A percentile compares a stretch with the other conserved stretches of the same genome.
phyloP scores from a whole-genome alignment of 2,888 invertebrate species.

The Camptogramma bilineatum region DNA sequence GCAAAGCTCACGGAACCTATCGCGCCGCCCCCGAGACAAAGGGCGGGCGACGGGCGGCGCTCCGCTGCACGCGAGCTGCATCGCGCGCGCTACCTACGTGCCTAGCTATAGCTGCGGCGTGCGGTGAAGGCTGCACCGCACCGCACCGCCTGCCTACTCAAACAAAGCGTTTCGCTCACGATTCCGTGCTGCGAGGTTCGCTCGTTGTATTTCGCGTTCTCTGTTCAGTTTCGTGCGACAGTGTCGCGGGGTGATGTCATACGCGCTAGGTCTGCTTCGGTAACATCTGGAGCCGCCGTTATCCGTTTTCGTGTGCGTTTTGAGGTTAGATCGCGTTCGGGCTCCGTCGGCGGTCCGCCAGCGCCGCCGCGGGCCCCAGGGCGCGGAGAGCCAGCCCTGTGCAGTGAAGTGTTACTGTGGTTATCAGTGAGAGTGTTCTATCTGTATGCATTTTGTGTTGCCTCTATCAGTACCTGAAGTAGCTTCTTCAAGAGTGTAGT shows the following conservation, averaged over 20 bases:
- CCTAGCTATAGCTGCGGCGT: slow-evolving; percentile 70
- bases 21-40: slow-evolving; percentile 74
- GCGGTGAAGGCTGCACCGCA: slow-evolving; percentile 81
- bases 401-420: slow-evolving; percentile 53
- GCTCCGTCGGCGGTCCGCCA: slow-evolving; percentile 47
- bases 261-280: slow-evolving; percentile 60
- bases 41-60: slow-evolving; percentile 63
- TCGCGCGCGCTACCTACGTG: slow-evolving; percentile 63
- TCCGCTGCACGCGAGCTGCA: slow-evolving; percentile 62
- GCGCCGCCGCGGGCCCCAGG: slow-evolving; percentile 37
- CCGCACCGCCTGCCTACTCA: slow-evolving; percentile 79
- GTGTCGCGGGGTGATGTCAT: slow-evolving; percentile 68
- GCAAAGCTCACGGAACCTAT: slow-evolving; percentile 70
- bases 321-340: slow-evolving; percentile 80
- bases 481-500: slow-evolving; percentile 48
- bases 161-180: slow-evolving; percentile 83
- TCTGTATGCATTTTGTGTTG: slow-evolving; percentile 46
- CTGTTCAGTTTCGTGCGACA: slow-evolving; percentile 65
- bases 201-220: slow-evolving; percentile 67
- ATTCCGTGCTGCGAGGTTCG: slow-evolving; percentile 69
- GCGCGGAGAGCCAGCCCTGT: slow-evolving; percentile 38
- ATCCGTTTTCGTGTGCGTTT: slow-evolving; percentile 72
- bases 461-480: slow-evolving; percentile 45
- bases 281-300: slow-evolving; percentile 77
- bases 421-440: slow-evolving; percentile 53